Conservation (phyloP, 2,797 vertebrate genomes). For the Dendrocincla fuliginosa region DNA sequence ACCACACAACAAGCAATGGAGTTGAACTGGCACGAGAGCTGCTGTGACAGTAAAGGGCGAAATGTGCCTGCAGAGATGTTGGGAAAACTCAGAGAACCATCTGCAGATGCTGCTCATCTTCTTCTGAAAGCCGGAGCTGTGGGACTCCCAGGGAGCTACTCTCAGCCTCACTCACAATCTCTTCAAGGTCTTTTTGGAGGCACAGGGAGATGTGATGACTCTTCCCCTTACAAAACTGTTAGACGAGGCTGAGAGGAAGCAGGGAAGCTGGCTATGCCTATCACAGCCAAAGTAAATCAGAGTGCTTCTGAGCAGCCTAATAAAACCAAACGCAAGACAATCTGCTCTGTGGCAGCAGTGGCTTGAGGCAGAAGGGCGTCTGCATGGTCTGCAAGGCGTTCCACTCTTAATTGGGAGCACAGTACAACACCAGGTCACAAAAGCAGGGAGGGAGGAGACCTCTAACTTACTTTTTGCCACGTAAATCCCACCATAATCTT, state of each 20-base stretch:
- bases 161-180: rapidly evolving
- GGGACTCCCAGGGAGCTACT: rapidly evolving
- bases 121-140: neutral
- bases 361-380: neutral
- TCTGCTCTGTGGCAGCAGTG: neutral
- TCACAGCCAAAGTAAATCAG: neutral
- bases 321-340: neutral
- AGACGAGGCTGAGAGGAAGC: neutral
- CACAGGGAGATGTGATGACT: rapidly evolving
- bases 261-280: neutral
- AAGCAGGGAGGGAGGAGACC: neutral
- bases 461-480: neutral
- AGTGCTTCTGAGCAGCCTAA: neutral
- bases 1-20: neutral
- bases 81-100: neutral
- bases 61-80: neutral
- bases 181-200: neutral
- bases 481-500: neutral
- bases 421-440: neutral
- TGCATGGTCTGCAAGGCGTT: neutral
- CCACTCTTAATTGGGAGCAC: neutral
- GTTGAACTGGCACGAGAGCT: neutral
- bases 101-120: neutral
- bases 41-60: rapidly evolving
- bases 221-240: neutral